Evolutionary conservation across 2,797 vertebrate species (phyloP).

Genomic region (Potorous gilbertii): DNA sequence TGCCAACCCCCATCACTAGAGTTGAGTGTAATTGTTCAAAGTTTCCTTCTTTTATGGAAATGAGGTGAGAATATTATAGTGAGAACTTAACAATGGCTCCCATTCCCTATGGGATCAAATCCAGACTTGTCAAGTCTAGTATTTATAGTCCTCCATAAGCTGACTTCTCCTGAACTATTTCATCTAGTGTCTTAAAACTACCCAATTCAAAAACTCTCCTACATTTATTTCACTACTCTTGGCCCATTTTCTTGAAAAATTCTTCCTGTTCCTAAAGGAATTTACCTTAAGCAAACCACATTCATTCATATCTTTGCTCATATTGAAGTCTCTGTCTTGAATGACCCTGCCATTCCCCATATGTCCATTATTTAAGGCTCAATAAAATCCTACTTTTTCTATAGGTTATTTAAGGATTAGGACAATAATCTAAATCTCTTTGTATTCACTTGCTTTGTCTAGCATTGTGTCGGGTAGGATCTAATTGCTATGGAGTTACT

Average conservation of each 20-base stretch:
- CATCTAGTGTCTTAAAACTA: neutral
- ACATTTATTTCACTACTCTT: neutral
- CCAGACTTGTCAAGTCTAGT: constrained; percentile 11
- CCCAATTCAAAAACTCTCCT: neutral
- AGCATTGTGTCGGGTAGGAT: neutral
- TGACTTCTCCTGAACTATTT: neutral
- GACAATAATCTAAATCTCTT: neutral
- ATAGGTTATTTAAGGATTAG: neutral
- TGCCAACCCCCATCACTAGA: constrained; percentile 9
- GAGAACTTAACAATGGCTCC: constrained; percentile 1
- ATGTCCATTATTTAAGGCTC: neutral
- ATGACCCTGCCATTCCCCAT: neutral
- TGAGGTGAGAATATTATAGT: constrained; percentile 31
- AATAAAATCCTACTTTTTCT: neutral
- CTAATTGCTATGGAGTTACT: neutral
- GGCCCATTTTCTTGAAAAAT: neutral
- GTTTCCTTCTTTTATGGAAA: constrained; percentile 9
- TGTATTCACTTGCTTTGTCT: neutral
- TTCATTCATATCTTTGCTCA: neutral
- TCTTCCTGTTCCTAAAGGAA: neutral
- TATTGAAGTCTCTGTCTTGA: neutral
- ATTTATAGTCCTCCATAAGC: neutral
- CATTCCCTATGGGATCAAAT: constrained; percentile 23
- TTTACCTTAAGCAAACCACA: neutral
- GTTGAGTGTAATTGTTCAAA: neutral